phyloP scores from a whole-genome alignment of 2,888 invertebrate genomes.

The Loripinus fragilis region DNA sequence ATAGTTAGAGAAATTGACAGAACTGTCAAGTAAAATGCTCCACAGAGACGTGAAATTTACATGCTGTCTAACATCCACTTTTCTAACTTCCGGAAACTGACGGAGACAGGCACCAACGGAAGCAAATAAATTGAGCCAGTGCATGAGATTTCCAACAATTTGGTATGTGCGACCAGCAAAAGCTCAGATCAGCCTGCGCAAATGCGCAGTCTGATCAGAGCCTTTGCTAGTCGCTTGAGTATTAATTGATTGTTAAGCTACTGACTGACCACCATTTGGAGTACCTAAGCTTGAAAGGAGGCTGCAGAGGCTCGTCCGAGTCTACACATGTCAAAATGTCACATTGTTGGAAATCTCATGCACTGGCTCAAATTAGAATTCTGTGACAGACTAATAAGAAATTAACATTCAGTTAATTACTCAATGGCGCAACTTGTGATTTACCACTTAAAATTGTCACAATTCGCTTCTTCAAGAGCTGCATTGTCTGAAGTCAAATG shows the following conservation, averaged over 20 bases:
- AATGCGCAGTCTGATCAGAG: too few species aligned
- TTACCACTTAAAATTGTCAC: slow-evolving; percentile 11
- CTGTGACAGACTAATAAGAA: slow-evolving; percentile 47
- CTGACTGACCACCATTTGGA: too few species aligned
- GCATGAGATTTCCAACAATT: too few species aligned
- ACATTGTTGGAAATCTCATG: too few species aligned
- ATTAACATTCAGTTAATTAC: slow-evolving; percentile 64
- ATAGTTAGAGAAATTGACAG: slow-evolving; percentile 55
- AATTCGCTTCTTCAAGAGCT: slow-evolving; percentile 8
- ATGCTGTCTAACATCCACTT: slow-evolving; percentile 20
- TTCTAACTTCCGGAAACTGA: slow-evolving; percentile 45
- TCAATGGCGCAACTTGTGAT: slow-evolving; percentile 32
- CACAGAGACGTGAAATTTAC: slow-evolving; percentile 33
- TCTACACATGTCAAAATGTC: too few species aligned
- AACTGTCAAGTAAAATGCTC: slow-evolving; percentile 52
- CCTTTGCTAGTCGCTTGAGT: too few species aligned
- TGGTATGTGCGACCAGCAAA: too few species aligned
- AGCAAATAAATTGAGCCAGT: slow-evolving; percentile 48
- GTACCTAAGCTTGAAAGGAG: too few species aligned
- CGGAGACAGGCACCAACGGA: slow-evolving; percentile 47
- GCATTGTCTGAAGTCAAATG: slow-evolving; percentile 4
- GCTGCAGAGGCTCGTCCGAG: too few species aligned
- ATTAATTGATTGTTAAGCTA: too few species aligned
- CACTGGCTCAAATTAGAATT: too few species aligned
- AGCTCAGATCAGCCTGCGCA: too few species aligned